Base-by-base conservation (phyloP, 2,113 vertebrate genomes). In the Globicephala melas region DNA sequence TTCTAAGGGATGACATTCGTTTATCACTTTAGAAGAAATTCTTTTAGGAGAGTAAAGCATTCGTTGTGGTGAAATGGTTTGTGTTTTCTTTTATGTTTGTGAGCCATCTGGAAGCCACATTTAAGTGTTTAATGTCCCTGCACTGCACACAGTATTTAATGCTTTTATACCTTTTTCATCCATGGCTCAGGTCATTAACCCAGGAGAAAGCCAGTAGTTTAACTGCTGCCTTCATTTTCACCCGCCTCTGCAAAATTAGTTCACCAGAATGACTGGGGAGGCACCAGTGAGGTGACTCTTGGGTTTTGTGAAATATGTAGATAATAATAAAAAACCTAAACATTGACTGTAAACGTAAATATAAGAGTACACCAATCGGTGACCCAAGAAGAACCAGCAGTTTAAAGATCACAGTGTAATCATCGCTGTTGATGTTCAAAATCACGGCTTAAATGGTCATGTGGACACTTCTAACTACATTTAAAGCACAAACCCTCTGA, bases 71-170 rank as follows among this genome's bases (percentile, higher is more conserved):
- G 33, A 28, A 31, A 44, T 26, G 33, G 28, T 47, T 41, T 91
- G 53, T 93, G 58, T 81, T 79, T 73, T 89, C 55, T 85, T 70
- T 77, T n/a, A 44, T 70, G 53, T 82, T 70, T 73, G 28, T 21
- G 71, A 53, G 44, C 96, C 91, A 50, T 89, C 91, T 93, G 95
- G 86, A 94, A 95, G 91, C 20, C 79, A 86, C 68, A 50, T 67
- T 65, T 74, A 47, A 65, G 73, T 58, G 91, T 71, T 90, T 68
- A 62, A 47, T 76, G 76, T 36, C 28, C 33, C 71, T 86, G 71
- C 77, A 74, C 2, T 68, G 58, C 83, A 41, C 68, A 44, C 14
- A 5, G 26, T 82, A 5, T 82, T 90, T 53, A 88, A 84, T 90
- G 81, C 62, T 90, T 90, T 50, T 53, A 47, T 89, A 50, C 60